These are phyloP conservation scores for Turritopsis rubra DNA, from an alignment of 30 jellyfish, hydroid and myxozoan species.

Conservation along the genomic window DNA sequence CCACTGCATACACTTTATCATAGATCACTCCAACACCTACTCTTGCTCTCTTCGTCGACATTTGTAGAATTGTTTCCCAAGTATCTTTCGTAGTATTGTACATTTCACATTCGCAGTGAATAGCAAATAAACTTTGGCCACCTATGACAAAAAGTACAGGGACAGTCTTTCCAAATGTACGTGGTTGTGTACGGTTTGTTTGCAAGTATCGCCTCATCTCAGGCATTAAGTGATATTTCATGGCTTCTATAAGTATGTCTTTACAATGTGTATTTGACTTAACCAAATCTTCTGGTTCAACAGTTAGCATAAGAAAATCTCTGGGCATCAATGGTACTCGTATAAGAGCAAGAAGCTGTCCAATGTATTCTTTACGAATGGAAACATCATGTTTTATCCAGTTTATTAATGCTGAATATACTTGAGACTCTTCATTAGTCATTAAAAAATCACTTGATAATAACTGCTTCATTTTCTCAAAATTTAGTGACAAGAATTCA, in stretches of 20 bases:
- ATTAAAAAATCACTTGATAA: slow-evolving; percentile 54
- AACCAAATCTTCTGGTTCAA: slow-evolving; percentile 73
- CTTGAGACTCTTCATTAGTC: slow-evolving; percentile 56
- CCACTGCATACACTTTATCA: slow-evolving; percentile 85
- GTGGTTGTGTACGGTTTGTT: slow-evolving; percentile 43
- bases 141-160: slow-evolving; percentile 70
- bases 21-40: slow-evolving; percentile 81
- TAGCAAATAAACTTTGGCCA: slow-evolving; percentile 88
- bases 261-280: slow-evolving; percentile 43
- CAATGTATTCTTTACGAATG: slow-evolving; percentile 39
- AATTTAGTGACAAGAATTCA: slow-evolving; percentile 46
- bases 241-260: slow-evolving; percentile 76
- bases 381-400: slow-evolving; percentile 55
- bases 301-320: slow-evolving; percentile 81
- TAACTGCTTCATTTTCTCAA: slow-evolving; percentile 35
- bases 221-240: slow-evolving; percentile 79
- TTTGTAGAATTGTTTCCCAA: slow-evolving; percentile 73
- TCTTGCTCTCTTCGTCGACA: slow-evolving; percentile 63
- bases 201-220: slow-evolving; percentile 84
- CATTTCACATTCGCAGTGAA: slow-evolving; percentile 86
- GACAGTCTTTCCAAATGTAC: slow-evolving; percentile 26
- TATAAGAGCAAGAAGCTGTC: slow-evolving; percentile 47
- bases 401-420: slow-evolving; percentile 52
- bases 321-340: slow-evolving; percentile 57
- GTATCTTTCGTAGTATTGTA: slow-evolving; percentile 37